These are phyloP conservation scores for Octopus bimaculoides DNA, from an alignment of 1,140 invertebrate species.

Conservation along the genomic window DNA sequence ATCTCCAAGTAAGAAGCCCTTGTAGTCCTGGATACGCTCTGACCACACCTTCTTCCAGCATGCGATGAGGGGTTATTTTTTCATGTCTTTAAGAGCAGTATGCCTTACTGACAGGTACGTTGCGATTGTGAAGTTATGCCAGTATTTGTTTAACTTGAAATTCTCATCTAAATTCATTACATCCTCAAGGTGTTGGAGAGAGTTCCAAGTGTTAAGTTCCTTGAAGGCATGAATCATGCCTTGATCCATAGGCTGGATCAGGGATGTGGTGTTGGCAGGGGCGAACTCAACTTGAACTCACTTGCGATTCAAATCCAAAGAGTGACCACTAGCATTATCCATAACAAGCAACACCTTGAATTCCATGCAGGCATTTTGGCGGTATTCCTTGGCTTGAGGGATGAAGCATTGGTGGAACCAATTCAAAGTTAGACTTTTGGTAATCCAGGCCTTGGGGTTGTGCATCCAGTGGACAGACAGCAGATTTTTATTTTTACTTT, in stretches of 20 bases:
- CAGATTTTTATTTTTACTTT: conserved; percentile 8
- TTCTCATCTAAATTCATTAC: conserved; percentile 1
- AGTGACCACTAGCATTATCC: conserved; percentile 6
- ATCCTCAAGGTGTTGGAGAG: conserved; percentile 4
- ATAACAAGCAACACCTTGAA: conserved; percentile 7
- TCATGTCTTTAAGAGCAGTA: conserved; percentile 4
- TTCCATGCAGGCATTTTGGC: not conserved
- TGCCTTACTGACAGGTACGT: not conserved
- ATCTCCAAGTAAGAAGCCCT: conserved; percentile 3
- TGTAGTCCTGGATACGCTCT: not conserved
- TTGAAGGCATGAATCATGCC: conserved; percentile 6
- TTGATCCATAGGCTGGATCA: conserved; percentile 4
- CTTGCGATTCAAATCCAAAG: conserved; percentile 4
- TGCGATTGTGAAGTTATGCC: conserved; percentile 6
- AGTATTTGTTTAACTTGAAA: conserved; percentile 1
- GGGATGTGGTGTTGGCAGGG: conserved; percentile 3
- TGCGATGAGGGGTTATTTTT: conserved; percentile 3
- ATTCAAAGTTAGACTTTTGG: conserved; percentile 1
- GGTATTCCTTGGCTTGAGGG: conserved; percentile 3
- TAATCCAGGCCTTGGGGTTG: conserved; percentile 3
- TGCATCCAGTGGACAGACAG: conserved; percentile 6
- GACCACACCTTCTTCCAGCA: conserved; percentile 6
- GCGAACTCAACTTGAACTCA: not conserved
- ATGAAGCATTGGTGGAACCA: conserved; percentile 6
- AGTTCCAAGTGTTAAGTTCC: conserved; percentile 1